Base-by-base conservation (phyloP, 2,797 vertebrate species). In the Adrianichthys oophorus region DNA sequence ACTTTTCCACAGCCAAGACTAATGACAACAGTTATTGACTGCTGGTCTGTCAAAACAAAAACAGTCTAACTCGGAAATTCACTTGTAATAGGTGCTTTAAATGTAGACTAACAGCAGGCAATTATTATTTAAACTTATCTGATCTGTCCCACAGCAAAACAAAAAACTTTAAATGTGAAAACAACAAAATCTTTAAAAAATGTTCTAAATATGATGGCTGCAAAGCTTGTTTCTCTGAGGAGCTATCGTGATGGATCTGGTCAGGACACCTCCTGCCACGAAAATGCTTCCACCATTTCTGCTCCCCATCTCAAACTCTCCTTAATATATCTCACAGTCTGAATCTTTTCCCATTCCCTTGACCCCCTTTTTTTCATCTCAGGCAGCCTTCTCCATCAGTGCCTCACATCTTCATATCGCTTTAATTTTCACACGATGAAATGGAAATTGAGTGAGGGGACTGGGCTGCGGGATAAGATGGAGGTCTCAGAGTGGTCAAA, bases 401-500 rank as follows among this genome's bases (percentile, higher is more conserved):
- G 29, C 26, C 86, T 86, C 83, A 86, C 86, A 90, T 91, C 87
- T 91, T 87, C 87, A 89, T 87, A 88, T 91, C 89, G 76, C 78
- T 90, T 78, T 89, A 89, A 88, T 91, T 91, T 90, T 85, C 74
- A 59, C 85, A 82, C 68, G 52, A 86, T 62, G 67, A 76, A 79
- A 90, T 87, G 87, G 82, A 91, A 91, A 92, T 90, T 77, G 88
- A 87, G 88, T 88, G 84, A 85, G 85, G 86, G 86, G 82, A 80
- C 81, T 79, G 80, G 85, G 69, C 82, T 82, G 83, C 65, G 17
- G 87, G 86, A 89, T 91, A 91, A 91, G 89, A 90, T 82, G 83
- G 85, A 86, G 85, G 85, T 84, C 84, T 85, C 72, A 43, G 69
- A 86, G 84, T 79, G 80, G 84, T 87, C 85, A 81, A 83, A 90